Evolutionary conservation across 2,888 invertebrate genomes (phyloP), one percentile per base, ranked within the genome.

Genomic region (Siphonodentalium dalli): DNA sequence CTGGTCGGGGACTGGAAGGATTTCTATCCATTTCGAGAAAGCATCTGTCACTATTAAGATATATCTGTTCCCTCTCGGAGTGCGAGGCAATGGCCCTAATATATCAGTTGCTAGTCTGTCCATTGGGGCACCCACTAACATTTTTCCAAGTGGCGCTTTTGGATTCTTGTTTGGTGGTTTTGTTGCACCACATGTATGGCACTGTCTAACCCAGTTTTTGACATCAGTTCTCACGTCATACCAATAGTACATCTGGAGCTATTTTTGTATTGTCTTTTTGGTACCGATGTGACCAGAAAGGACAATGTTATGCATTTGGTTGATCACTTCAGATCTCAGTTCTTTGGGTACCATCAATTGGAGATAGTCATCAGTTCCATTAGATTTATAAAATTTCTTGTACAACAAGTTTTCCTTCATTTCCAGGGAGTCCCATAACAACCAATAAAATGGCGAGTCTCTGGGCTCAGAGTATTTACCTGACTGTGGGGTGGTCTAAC

Each of bases 21-120:
- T 27, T 18, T 61, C 60, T 3, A 42, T 43, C 63, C 63, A 61
- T 29, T 53, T 63, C 9, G 42, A 50, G 31, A 66, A 64, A 40
- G 54, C 37, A 31, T 66, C 62, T 3, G 43, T 60, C 2, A 61
- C 53, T 2, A 55, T 46, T 34, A 66, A 38, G n/a, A 65, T 54
- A 42, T 54, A 66, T 20, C 43, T 33, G 29, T 64, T 66, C 21
- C 53, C 60, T n/a, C 54, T 48, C 9, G 31, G 48, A 6, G 63
- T 54, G n/a, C 9, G 9, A 1, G 59, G 61, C 8, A 65, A 42
- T 15, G 58, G 61, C 18, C 63, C 61, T 24, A 64, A 24, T 13
- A 58, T 27, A 48, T 64, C 63, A 9, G 55, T 58, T 9, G 37
- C 31, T 34, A 61, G 9, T 11, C 58, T 29, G 23, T 63, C 58